Evolutionary conservation across 2,113 vertebrate species (phyloP), one percentile per base, ranked within the genome.

Genomic region (Physeter macrocephalus): DNA sequence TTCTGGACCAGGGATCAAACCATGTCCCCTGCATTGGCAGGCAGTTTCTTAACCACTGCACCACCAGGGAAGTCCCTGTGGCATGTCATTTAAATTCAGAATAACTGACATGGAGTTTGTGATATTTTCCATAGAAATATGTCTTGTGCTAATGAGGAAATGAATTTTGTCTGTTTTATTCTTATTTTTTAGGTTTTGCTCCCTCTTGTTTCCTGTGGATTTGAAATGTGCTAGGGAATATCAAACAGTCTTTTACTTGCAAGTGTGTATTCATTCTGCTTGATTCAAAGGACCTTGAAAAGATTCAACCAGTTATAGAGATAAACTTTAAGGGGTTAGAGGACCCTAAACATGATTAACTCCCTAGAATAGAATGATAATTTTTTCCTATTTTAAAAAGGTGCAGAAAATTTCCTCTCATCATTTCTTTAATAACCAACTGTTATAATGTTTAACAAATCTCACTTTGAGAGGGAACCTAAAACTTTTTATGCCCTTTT

Each of bases 311-410:
- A 77, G 93, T 59, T 61, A 2, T 81, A 84, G 52, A 84, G 41
- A 82, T 80, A 75, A 94, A 88, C 77, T 93, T 95, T 57, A 36
- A 95, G 39, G 71, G 39, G 14, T 64, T 52, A 82, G 14, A 91
- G 43, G 41, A 59, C 0, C 10, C 34, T 49, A 25, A 41, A 72
- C 13, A 64, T 83, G 23, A 95, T 66, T 69, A 94, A 88, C 31
- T 64, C 21, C 17, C 10, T 90, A 41, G 7, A 92, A 29, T 27
- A 82, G 66, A 78, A 75, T 93, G 21, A 72, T 95, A 75, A 75
- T 80, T 93, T 87, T 80, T 96, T 94, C 59, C 31, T 84, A 8
- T 92, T 84, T 95, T 62, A 88, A 86, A 96, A 80, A 84, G 9
- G 36, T 77, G 7, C 5, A 39, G 29, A 92, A 25, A 74, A 75